phyloP scores from a whole-genome alignment of 1,140 invertebrate genomes.

The Caenorhabditis inopinata region DNA sequence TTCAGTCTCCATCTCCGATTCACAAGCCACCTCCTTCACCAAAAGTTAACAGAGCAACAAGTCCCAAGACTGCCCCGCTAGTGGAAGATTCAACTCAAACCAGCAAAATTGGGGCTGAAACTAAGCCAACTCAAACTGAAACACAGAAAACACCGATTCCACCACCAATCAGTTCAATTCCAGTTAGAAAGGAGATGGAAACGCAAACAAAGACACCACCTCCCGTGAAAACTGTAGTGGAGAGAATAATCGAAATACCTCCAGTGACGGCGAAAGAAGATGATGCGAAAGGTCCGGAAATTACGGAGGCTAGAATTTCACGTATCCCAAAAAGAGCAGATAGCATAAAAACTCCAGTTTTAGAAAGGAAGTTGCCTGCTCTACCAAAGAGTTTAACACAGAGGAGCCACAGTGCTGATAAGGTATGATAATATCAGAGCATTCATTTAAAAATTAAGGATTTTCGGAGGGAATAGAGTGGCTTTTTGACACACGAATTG shows the following conservation, averaged over 20 bases:
- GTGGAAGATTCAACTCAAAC: slow-evolving; percentile 20
- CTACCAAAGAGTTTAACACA: slow-evolving; percentile 27
- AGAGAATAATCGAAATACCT: slow-evolving; percentile 12
- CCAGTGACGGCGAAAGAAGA: not conserved
- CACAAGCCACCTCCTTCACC: slow-evolving; percentile 35
- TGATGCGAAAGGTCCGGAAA: slow-evolving; percentile 30
- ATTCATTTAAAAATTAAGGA: not conserved
- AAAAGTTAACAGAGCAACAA: not conserved
- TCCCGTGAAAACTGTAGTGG: not conserved
- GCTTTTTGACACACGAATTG: too few relatives aligned
- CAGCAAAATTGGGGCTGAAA: not conserved
- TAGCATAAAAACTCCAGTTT: slow-evolving; percentile 43
- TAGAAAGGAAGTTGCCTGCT: slow-evolving; percentile 39
- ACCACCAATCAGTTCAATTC: slow-evolving; percentile 35
- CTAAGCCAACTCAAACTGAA: slow-evolving; percentile 2
- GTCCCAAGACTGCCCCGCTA: not conserved
- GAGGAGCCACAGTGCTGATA: slow-evolving; percentile 33
- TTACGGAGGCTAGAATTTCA: slow-evolving; percentile 41
- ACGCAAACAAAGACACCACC: slow-evolving; percentile 21
- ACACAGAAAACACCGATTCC: not conserved
- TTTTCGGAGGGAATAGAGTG: too few relatives aligned
- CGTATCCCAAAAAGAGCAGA: slow-evolving; percentile 43
- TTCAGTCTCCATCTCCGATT: slow-evolving; percentile 17
- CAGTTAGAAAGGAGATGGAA: slow-evolving; percentile 28
- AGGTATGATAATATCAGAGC: too few relatives aligned